Conservation (phyloP, 1,140 invertebrate species). For the Drosophila malerkotliana region DNA sequence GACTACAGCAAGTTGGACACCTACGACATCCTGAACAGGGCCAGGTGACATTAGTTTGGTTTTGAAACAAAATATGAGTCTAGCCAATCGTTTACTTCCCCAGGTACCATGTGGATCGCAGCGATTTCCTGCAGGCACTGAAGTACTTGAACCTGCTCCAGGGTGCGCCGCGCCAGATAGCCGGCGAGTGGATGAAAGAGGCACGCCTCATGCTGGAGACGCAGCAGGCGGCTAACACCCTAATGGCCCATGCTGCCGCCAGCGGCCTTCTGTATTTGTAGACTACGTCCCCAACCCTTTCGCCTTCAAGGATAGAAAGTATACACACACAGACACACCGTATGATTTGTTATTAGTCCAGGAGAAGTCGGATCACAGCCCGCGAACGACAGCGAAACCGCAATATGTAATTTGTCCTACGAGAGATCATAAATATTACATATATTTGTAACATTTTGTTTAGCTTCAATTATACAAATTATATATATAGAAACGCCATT, state of each 20-base stretch:
- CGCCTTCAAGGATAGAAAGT: background rate
- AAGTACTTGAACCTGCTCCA: slow-evolving; percentile 95
- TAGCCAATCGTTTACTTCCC: background rate
- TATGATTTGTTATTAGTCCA: slow-evolving; percentile 56
- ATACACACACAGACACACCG: slow-evolving; percentile 13
- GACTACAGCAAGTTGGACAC: slow-evolving; percentile 90
- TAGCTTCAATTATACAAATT: slow-evolving; percentile 77
- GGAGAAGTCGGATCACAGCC: slow-evolving; percentile 24
- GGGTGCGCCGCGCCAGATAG: slow-evolving; percentile 92
- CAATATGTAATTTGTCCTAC: slow-evolving; percentile 46
- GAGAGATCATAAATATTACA: slow-evolving; percentile 35
- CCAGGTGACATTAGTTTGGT: slow-evolving; percentile 86
- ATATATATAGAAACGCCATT: slow-evolving; percentile 57
- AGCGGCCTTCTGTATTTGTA: slow-evolving; percentile 89
- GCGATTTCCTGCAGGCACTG: slow-evolving; percentile 92
- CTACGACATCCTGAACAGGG: slow-evolving; percentile 94
- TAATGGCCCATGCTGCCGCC: slow-evolving; percentile 93
- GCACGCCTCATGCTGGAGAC: slow-evolving; percentile 93
- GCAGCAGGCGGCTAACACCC: slow-evolving; percentile 93
- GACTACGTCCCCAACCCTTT: slow-evolving; percentile 55
- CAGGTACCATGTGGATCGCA: slow-evolving; percentile 94
- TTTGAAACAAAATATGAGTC: background rate
- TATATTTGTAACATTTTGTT: slow-evolving; percentile 68
- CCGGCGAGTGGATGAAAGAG: slow-evolving; percentile 94
- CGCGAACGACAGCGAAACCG: slow-evolving; percentile 16